Conservation (phyloP, 2,113 vertebrate species). For the Perognathus longimembris region DNA sequence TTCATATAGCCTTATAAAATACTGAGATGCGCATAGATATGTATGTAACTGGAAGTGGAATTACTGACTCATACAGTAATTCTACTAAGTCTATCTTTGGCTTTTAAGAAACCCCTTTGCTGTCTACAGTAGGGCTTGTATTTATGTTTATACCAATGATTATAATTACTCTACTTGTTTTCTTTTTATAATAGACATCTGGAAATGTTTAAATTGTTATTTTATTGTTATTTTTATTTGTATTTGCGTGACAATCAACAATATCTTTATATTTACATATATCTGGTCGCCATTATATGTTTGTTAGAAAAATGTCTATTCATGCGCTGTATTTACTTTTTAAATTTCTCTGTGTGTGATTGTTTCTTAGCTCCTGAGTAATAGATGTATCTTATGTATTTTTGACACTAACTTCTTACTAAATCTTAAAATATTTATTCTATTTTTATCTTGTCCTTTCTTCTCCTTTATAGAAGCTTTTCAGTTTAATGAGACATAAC, state of each 20-base stretch:
- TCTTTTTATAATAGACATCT: background rate
- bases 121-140: background rate
- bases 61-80: background rate
- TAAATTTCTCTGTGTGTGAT: background rate
- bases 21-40: background rate
- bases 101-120: background rate
- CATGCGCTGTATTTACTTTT: background rate
- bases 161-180: background rate
- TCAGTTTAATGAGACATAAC: background rate
- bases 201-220: background rate
- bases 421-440: too few relatives aligned
- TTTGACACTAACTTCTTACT: background rate
- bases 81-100: background rate
- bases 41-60: too few relatives aligned
- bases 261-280: background rate
- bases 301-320: background rate
- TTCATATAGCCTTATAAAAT: background rate
- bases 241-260: background rate
- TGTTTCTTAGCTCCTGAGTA: background rate
- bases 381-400: background rate
- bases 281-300: background rate
- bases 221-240: background rate
- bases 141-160: background rate
- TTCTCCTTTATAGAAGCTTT: background rate
- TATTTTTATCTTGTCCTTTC: background rate